phyloP scores from a whole-genome alignment of 64 coral and sea anemone species.

The Acropora tenuis region DNA sequence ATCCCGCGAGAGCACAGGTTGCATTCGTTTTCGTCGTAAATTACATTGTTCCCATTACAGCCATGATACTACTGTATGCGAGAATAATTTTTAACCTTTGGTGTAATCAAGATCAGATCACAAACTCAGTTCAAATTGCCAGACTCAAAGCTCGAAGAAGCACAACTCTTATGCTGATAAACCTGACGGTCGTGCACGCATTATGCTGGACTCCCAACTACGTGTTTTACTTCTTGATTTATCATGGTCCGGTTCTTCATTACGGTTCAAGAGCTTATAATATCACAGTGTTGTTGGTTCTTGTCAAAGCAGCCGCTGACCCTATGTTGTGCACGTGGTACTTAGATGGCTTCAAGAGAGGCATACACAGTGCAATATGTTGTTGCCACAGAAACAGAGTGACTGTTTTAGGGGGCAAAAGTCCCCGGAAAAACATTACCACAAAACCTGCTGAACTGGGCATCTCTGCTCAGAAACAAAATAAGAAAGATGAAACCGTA shows the following conservation, averaged over 20 bases:
- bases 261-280: conserved; percentile 69
- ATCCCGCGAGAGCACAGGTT: conserved; percentile 40
- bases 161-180: conserved; percentile 49
- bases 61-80: conserved; percentile 61
- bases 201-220: conserved; percentile 74
- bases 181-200: conserved; percentile 50
- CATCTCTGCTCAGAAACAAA: neutral
- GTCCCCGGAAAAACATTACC: neutral
- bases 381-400: conserved; percentile 19
- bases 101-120: conserved; percentile 15
- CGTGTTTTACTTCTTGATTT: conserved; percentile 44
- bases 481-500: neutral
- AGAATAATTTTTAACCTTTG: conserved; percentile 65
- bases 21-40: conserved; percentile 47
- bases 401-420: neutral
- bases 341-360: conserved; percentile 35
- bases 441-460: neutral
- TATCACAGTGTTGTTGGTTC: conserved; percentile 66
- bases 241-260: conserved; percentile 3
- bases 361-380: conserved; percentile 27
- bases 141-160: conserved; percentile 43
- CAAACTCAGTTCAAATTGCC: conserved; percentile 39
- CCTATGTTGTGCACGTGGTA: conserved; percentile 67
- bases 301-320: conserved; percentile 58
- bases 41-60: conserved; percentile 20